phyloP scores from a whole-genome alignment of 2,797 vertebrate genomes.

The Helostoma temminkii region DNA sequence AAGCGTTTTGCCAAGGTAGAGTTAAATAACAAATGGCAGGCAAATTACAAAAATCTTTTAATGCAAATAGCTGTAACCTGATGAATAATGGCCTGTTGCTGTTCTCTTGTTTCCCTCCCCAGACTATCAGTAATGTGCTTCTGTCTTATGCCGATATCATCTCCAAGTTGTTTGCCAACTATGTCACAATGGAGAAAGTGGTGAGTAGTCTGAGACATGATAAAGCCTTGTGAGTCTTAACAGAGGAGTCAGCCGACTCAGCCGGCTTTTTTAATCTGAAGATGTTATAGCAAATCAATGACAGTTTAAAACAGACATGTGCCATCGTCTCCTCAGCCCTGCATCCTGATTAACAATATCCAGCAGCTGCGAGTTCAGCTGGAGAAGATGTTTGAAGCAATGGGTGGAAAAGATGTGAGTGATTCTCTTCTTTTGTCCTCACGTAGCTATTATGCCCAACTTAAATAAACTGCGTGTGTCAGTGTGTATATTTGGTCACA shows the following conservation, averaged over 20 bases:
- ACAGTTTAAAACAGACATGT: not conserved
- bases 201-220: conserved; percentile 69
- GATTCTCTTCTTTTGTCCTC: not conserved
- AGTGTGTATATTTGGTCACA: not conserved
- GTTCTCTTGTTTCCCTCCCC: conserved; percentile 30
- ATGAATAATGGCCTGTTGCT: conserved; percentile 1
- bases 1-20: conserved; percentile 95
- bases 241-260: not conserved
- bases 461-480: not conserved
- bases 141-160: conserved; percentile 97
- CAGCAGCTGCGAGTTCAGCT: conserved; percentile 97
- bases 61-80: not conserved
- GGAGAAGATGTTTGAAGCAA: conserved; percentile 99
- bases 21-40: not conserved
- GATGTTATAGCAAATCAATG: not conserved
- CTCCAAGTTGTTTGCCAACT: conserved; percentile 94
- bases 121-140: conserved; percentile 99
- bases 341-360: conserved; percentile 99
- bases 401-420: conserved; percentile 97
- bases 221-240: not conserved
- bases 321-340: conserved; percentile 83
- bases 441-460: not conserved
- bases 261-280: not conserved
- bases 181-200: conserved; percentile 98
- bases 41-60: not conserved